phyloP scores from a whole-genome alignment of 1,140 invertebrate species.

The Adelges cooleyi region DNA sequence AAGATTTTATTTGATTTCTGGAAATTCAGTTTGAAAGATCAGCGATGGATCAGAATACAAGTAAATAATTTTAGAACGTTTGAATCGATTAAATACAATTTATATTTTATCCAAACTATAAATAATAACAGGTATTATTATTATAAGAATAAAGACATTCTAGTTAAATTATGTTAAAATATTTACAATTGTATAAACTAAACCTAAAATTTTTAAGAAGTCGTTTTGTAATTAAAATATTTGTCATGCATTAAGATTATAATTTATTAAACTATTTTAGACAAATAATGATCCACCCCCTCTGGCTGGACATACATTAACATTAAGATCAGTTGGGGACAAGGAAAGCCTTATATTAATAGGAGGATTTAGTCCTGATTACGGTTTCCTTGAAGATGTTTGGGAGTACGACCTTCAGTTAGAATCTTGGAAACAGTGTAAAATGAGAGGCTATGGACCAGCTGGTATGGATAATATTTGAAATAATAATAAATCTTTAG shows the following conservation, averaged over 20 bases:
- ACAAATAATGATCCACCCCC: conserved; percentile 44
- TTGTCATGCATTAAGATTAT: too few species aligned
- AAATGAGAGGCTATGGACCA: conserved; percentile 58
- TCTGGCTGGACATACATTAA: conserved; percentile 79
- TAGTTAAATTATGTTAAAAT: too few species aligned
- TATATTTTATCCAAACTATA: too few species aligned
- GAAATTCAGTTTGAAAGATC: conserved; percentile 80
- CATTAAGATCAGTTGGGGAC: conserved; percentile 57
- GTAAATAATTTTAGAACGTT: conserved; percentile 34
- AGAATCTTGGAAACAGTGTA: conserved; percentile 55
- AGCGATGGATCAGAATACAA: conserved; percentile 67
- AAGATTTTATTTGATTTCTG: conserved; percentile 65
- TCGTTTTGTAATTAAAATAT: too few species aligned
- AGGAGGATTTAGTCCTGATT: conserved; percentile 72
- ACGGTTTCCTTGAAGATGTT: conserved; percentile 61
- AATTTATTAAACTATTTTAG: conserved; percentile 23
- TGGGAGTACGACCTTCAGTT: conserved; percentile 71
- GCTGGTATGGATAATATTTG: conserved; percentile 41
- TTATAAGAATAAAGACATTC: too few species aligned
- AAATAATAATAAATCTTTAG: not conserved
- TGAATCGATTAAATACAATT: too few species aligned
- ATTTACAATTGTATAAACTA: too few species aligned
- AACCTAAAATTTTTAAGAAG: too few species aligned
- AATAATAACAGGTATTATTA: too few species aligned
- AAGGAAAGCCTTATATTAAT: conserved; percentile 69